Evolutionary conservation across 1,140 invertebrate genomes (phyloP), one percentile per base, ranked within the genome.

Genomic region (Heterodera schachtii): DNA sequence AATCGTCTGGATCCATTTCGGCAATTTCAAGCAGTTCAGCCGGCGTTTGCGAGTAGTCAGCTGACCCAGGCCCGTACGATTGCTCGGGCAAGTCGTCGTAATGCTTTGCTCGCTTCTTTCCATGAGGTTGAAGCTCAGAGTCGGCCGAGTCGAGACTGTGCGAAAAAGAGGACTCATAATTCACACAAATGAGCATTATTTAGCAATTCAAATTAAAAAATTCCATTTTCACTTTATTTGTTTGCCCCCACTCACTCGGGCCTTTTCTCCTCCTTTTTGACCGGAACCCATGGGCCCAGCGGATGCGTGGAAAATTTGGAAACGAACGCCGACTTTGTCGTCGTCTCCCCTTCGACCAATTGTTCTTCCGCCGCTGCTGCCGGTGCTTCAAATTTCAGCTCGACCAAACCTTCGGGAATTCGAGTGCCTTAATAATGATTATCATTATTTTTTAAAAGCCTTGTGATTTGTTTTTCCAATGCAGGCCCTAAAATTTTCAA

Each of bases 1-100:
- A 78, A 41, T 78, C 76, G 31, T 67, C 76, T 4, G 60, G 60
- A 8, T 78, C 76, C 19, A 78, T 19, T 13, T 46, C 44, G 47
- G 76, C 76, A 70, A 78, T 47, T 78, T 78, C 76, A 9, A 78
- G 70, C 44, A 78, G 76, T 43, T 78, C 76, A 49, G 66, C 76
- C 21, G 76, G 76, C 7, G 76, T 67, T 31, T 71, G 31, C 41
- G 69, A 41, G 44, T 43, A 46, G 44, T 43, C 69, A 16, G 60
- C 66, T 19, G 76, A 43, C n/a, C 76, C 76, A 0, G 57, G 76
- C 5, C 64, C 64, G 19, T 78, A 78, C 31, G 52, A 21, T 19
- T 78, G 76, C 70, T 78, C 76, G 47, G 76, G 76, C 5, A 78
- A 67, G 21, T 78, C 76, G 13, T 78, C 76, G 11, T 66, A 78